Evolutionary conservation across 2,888 invertebrate species (phyloP).

Genomic region (Seladonia tumulorum): DNA sequence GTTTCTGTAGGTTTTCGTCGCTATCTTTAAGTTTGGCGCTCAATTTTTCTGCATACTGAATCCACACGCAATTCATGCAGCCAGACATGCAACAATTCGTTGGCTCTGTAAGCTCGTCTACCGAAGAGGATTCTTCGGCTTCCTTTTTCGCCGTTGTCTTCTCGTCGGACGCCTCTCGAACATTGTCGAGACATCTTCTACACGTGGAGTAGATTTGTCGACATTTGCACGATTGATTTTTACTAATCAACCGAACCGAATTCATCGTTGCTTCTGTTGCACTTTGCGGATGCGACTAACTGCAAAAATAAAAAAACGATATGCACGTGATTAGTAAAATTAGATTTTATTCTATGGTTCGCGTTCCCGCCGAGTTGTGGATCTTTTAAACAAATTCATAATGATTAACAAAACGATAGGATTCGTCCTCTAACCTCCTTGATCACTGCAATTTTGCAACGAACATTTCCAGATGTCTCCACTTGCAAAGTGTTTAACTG

Average conservation of each 20-base stretch:
- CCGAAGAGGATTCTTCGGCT: slow-evolving; percentile 1
- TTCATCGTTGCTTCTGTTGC: slow-evolving; percentile 41
- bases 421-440: slow-evolving; percentile 39
- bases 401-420: slow-evolving; percentile 6
- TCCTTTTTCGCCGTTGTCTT: slow-evolving; percentile 26
- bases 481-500: neutral
- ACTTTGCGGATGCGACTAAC: slow-evolving; percentile 21
- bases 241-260: slow-evolving; percentile 22
- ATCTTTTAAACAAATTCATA: neutral
- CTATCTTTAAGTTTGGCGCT: slow-evolving; percentile 88
- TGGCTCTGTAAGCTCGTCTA: slow-evolving; percentile 88
- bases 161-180: slow-evolving; percentile 31
- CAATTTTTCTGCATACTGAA: slow-evolving; percentile 94
- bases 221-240: slow-evolving; percentile 9
- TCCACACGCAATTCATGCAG: slow-evolving; percentile 97
- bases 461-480: slow-evolving; percentile 43
- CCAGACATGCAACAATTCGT: slow-evolving; percentile 96
- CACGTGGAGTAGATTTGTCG: slow-evolving; percentile 11
- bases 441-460: neutral
- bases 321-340: neutral
- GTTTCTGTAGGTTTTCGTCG: slow-evolving; percentile 88
- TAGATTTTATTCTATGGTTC: neutral
- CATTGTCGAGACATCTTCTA: slow-evolving; percentile 26
- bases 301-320: neutral
- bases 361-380: neutral